A percentile compares a stretch with the other conserved stretches of the same genome.
phyloP scores from a whole-genome alignment of 2,888 invertebrate species.

The Ommatoiulus sabulosus region DNA sequence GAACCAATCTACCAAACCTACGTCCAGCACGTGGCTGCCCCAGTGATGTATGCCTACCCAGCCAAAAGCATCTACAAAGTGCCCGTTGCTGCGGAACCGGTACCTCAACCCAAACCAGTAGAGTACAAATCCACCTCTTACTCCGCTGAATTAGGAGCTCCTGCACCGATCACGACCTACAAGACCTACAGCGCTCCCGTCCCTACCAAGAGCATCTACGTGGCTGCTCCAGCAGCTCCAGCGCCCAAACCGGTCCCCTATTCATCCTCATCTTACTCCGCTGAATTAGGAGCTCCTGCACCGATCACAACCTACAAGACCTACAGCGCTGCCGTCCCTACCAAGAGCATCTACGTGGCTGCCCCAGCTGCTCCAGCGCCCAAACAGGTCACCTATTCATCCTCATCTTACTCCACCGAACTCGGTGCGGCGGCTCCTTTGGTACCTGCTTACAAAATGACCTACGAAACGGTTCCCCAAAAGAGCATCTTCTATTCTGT shows the following conservation, averaged over 20 bases:
- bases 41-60: slow-evolving; percentile 39
- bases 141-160: not conserved
- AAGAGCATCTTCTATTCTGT: not conserved
- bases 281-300: not conserved
- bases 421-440: not conserved
- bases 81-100: not conserved
- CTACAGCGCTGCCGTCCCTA: slow-evolving; percentile 21
- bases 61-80: not conserved
- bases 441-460: slow-evolving; percentile 17
- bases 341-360: not conserved
- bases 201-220: not conserved
- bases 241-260: not conserved
- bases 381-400: not conserved
- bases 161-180: not conserved
- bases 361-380: not conserved
- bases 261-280: not conserved
- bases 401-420: slow-evolving; percentile 2
- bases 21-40: slow-evolving; percentile 47
- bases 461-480: not conserved
- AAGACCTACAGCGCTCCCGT: slow-evolving; percentile 22
- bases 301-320: not conserved
- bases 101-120: not conserved
- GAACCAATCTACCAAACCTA: slow-evolving; percentile 9
- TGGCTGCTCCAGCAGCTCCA: not conserved
- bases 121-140: not conserved